These are phyloP conservation scores for Nasua narica DNA, from an alignment of 2,797 vertebrate species.

Conservation along the genomic window DNA sequence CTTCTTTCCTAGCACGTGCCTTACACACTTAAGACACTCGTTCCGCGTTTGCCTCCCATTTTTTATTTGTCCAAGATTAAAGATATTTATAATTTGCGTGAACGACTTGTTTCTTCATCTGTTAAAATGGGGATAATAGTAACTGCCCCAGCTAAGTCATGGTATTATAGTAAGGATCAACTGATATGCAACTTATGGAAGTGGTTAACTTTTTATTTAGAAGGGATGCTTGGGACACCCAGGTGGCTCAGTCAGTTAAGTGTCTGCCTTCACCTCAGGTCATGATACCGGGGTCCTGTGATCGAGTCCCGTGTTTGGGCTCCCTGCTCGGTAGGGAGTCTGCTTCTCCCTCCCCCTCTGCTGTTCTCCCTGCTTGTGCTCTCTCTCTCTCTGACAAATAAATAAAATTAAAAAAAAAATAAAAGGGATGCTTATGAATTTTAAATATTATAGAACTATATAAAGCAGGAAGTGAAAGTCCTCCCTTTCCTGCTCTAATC, in stretches of 20 bases:
- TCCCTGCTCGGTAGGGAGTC: too few species aligned
- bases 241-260: too few species aligned
- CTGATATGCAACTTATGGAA: neutral
- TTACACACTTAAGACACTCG: neutral
- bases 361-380: too few species aligned
- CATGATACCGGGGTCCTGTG: too few species aligned
- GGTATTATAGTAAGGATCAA: neutral
- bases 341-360: too few species aligned
- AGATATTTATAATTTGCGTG: neutral
- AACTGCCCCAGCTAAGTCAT: neutral
- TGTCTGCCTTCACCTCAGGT: too few species aligned
- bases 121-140: neutral
- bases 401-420: too few species aligned
- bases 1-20: neutral
- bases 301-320: too few species aligned
- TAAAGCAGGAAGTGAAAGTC: neutral
- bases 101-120: conserved; percentile 1
- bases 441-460: neutral
- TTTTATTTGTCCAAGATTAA: neutral
- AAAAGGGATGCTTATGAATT: neutral
- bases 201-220: neutral
- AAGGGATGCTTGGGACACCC: neutral
- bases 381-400: too few species aligned
- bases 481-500: neutral
- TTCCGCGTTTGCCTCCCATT: neutral